Base-by-base conservation (phyloP, 2,797 vertebrate genomes). In the Chelonia mydas region DNA sequence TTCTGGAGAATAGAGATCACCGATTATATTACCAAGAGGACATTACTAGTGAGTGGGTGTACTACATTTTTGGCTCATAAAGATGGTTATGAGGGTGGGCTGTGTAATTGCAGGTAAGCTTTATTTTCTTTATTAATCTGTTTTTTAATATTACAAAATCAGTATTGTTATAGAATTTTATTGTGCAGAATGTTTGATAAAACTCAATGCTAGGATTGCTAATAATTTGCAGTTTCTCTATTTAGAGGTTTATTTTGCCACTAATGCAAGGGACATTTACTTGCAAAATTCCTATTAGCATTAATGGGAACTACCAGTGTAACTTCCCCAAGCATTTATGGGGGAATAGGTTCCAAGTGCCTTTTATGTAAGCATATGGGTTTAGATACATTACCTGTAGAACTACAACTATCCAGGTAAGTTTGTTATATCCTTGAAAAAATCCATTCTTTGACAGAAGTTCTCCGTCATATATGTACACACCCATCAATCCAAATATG, bases 361-460 rank as follows among this genome's bases (percentile, higher is more conserved):
- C 88, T 89, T 47, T 82, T 68, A 88, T 51, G 96, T 74, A 90
- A 96, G 95, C 23, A 92, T 3, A 37, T 49, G 11, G 96, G 13
- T 88, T 83, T 84, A 94, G 7, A 89, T 85, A 86, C 53, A 98
- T 97, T 98, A 99, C 99, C 99, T 99, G 99, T 72, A 99, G 98
- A 61, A 98, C 96, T 53, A 99, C 99, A 6, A 99, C 99, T 41
- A 98, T 98, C 99, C 99, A 99, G 74, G 99, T 99, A 97, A 99
- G 93, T 3, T 97, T 98, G 98, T 99, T 99, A 98, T 99, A 99
- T 81, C 99, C 99, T 98, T 99, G 99, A 98, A 99, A 99, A 99
- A 99, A 99, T 90, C 99, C 99, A 6, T 99, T 98, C 97, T 99
- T 98, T 87, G 96, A 98, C 87, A 99, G 98, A 49, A 98, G 96